phyloP scores from a whole-genome alignment of 2,797 vertebrate genomes.

The Onychomys arenicola region DNA sequence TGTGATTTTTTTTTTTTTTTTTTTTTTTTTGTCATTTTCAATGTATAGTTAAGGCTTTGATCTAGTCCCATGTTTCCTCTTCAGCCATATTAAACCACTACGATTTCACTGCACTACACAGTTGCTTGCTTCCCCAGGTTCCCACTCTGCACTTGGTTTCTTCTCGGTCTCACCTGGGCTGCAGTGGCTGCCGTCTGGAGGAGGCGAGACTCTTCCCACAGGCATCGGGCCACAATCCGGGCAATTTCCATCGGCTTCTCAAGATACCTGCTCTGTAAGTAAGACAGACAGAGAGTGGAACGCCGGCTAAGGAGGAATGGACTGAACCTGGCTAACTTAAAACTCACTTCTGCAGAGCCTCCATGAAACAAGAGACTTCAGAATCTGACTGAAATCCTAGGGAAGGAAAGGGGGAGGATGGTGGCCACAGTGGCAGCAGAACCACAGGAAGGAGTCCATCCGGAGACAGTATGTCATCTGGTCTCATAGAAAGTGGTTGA shows the following conservation, averaged over 20 bases:
- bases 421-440: background rate
- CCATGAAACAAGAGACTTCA: background rate
- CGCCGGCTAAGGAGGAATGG: background rate
- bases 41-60: background rate
- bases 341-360: background rate
- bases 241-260: slow-evolving; percentile 99
- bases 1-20: background rate
- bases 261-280: slow-evolving; percentile 94
- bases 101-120: background rate
- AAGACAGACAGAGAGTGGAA: slow-evolving; percentile 32
- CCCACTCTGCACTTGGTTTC: background rate
- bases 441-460: background rate
- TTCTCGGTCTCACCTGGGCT: slow-evolving; percentile 91
- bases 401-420: background rate
- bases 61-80: background rate
- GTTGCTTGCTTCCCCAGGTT: background rate
- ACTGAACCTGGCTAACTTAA: background rate
- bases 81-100: background rate
- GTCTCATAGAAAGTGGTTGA: background rate
- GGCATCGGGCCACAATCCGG: slow-evolving; percentile 96
- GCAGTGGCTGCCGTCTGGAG: slow-evolving; percentile 96
- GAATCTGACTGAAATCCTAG: background rate
- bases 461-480: background rate
- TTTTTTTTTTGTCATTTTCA: background rate
- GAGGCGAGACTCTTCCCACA: slow-evolving; percentile 97